Evolutionary conservation across 2,888 invertebrate species (phyloP).

Genomic region (Agrotis clavis): DNA sequence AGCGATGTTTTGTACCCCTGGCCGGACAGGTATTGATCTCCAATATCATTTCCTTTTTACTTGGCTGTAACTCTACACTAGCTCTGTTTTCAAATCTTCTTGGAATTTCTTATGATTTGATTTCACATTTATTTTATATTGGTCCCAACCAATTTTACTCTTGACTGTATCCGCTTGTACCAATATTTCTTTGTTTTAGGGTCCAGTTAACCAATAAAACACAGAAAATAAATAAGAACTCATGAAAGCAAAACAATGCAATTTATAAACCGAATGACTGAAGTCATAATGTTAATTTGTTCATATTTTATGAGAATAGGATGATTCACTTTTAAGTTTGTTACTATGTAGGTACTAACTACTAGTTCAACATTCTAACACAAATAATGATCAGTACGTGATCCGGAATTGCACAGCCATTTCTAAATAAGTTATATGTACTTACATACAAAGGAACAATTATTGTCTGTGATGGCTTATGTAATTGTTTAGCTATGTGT

Average conservation of each 20-base stretch:
- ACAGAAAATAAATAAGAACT: no score
- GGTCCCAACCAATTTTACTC: no score
- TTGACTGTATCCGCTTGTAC: background rate
- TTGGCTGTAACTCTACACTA: slow-evolving; percentile 3
- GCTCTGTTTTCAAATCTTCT: background rate
- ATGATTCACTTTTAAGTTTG: slow-evolving; percentile 14
- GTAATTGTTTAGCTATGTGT: background rate
- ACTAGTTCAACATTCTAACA: background rate
- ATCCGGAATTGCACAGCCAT: background rate
- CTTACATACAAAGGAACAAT: background rate
- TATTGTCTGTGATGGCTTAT: background rate
- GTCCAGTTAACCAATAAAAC: no score
- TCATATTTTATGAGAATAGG: no score
- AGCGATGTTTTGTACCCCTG: slow-evolving; percentile 3
- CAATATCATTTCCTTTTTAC: slow-evolving; percentile 24
- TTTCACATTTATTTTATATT: background rate
- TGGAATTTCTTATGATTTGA: background rate
- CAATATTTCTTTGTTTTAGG: background rate
- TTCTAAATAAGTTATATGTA: background rate
- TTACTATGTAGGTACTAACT: background rate
- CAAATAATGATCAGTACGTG: background rate
- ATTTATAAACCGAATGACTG: no score
- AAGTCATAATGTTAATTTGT: no score
- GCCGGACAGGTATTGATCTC: slow-evolving; percentile 21
- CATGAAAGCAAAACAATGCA: background rate